Evolutionary conservation across 2,888 invertebrate genomes (phyloP), one percentile per base, ranked within the genome.

Genomic region (Villa cingulata): DNA sequence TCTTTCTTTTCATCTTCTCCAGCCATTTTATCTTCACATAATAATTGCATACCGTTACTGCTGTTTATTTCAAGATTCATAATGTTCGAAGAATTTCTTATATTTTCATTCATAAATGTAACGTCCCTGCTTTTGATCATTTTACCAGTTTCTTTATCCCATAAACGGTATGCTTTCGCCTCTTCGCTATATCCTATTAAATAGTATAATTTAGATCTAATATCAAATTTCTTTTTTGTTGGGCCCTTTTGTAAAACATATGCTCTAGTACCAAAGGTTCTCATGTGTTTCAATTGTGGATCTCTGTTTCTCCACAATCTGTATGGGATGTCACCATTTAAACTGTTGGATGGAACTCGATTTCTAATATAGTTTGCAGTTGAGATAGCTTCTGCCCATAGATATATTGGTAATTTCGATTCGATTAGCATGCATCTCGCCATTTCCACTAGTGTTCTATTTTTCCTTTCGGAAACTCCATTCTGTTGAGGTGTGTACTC

Each of bases 221-320:
- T 7, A 43, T 51, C 49, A n/a, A 39, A 37, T 43, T 54, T 55
- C 19, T 17, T 53, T 45, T 56, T 38, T 4, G 10, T 16, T 7
- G 37, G 16, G 9, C 17, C 17, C 6, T 37, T 37, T 9, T 17
- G 2, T 17, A 38, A 19, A 4, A 38, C 37, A 17, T 17, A 38
- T 3, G 19, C 37, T 17, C 4, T 3, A 18, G 37, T 18, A 18
- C 36, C 36, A 36, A 36, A 36, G 15, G 36, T 17, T 37, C 17
- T 37, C 2, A 16, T 16, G 9, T 17, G 7, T 6, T 4, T n/a
- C 7, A 37, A 9, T n/a, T 37, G 3, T 17, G n/a, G 37, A 16
- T 4, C 17, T 6, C 4, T 7, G 3, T 17, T 17, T 37, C 16
- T 37, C 37, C 37, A 37, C 16, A 37, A 5, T 4, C 4, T 7